These are phyloP conservation scores for Scrobipalpa costella DNA, from an alignment of 2,888 invertebrate species.

Conservation along the genomic window DNA sequence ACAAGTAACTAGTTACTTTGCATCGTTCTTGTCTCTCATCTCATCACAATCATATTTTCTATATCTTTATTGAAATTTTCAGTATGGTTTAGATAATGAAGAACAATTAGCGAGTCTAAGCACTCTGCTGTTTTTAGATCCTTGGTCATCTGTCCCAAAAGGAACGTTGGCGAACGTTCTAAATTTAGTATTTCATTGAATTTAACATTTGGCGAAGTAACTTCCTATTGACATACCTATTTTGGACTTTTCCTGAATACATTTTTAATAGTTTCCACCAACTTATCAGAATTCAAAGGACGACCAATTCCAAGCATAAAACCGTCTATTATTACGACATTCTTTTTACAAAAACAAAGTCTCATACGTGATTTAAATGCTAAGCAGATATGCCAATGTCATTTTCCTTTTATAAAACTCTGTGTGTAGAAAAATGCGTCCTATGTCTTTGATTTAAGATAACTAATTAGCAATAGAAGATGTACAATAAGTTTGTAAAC, in stretches of 20 bases:
- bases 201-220: not conserved
- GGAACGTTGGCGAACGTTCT: too few species aligned
- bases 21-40: too few species aligned
- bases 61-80: too few species aligned
- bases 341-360: slow-evolving; percentile 28
- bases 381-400: slow-evolving; percentile 11
- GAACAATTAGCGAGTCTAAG: too few species aligned
- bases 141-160: too few species aligned
- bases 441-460: not conserved
- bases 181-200: too few species aligned
- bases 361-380: slow-evolving; percentile 28
- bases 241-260: not conserved
- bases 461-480: not conserved
- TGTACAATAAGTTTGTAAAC: not conserved
- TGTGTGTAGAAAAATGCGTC: not conserved
- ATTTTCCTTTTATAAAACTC: slow-evolving; percentile 13
- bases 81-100: too few species aligned
- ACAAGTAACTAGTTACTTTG: too few species aligned
- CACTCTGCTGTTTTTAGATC: too few species aligned
- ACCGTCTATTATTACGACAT: slow-evolving; percentile 30
- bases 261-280: not conserved
- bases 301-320: slow-evolving; percentile 9
- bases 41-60: too few species aligned
- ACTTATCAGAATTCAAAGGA: slow-evolving; percentile 17
- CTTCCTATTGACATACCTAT: not conserved